phyloP scores from a whole-genome alignment of 1,140 invertebrate genomes.

The Drosophila nigromelanica region DNA sequence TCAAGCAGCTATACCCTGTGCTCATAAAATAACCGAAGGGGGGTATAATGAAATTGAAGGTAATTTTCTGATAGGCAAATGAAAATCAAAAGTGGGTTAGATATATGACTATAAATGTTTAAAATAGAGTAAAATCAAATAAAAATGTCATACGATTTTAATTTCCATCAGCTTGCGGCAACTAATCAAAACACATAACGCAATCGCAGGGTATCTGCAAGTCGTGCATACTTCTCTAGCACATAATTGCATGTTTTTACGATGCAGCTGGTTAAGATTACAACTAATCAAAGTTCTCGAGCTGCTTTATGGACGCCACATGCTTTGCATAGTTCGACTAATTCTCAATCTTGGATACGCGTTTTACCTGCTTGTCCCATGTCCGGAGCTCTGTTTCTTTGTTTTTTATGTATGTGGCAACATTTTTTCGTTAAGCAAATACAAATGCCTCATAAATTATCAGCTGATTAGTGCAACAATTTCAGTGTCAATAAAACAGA shows the following conservation, averaged over 20 bases:
- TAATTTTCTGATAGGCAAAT: too few species aligned
- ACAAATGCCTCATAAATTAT: slow-evolving; percentile 72
- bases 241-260: slow-evolving; percentile 53
- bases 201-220: slow-evolving; percentile 1
- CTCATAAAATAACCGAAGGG: not conserved
- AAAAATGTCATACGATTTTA: too few species aligned
- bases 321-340: slow-evolving; percentile 73
- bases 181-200: too few species aligned
- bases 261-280: slow-evolving; percentile 57
- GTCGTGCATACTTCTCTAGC: not conserved
- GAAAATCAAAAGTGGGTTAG: too few species aligned
- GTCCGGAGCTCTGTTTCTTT: not conserved
- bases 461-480: slow-evolving; percentile 78
- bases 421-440: slow-evolving; percentile 58
- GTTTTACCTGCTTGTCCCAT: not conserved
- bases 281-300: slow-evolving; percentile 68
- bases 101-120: too few species aligned
- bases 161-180: too few species aligned
- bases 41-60: too few species aligned
- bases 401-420: slow-evolving; percentile 59
- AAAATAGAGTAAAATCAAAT: too few species aligned
- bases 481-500: slow-evolving; percentile 65
- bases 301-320: slow-evolving; percentile 41
- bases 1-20: slow-evolving; percentile 3
- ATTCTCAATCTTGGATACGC: slow-evolving; percentile 33